Evolutionary conservation across 1,140 invertebrate species (phyloP).

Genomic region (Drosophila tani): DNA sequence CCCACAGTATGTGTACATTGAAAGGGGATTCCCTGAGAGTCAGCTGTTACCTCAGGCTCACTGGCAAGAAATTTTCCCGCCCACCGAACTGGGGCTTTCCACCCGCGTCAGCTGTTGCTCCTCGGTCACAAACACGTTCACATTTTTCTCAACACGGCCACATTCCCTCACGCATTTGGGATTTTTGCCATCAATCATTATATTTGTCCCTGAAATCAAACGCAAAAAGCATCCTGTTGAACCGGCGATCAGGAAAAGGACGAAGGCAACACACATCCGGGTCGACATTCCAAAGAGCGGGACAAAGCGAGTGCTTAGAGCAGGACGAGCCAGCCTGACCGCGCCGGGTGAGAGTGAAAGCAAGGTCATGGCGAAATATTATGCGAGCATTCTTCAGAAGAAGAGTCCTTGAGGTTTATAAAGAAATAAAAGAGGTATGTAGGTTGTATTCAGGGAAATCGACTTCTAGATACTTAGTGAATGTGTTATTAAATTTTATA

Average conservation of each 20-base stretch:
- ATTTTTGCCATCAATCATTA: conserved; percentile 82
- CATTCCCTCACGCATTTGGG: conserved; percentile 36
- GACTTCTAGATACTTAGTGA: neutral
- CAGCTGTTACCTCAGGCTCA: conserved; percentile 12
- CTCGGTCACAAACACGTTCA: conserved; percentile 1
- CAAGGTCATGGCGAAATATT: conserved; percentile 57
- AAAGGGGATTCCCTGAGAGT: conserved; percentile 12
- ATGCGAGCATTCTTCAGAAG: conserved; percentile 8
- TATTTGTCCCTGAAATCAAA: conserved; percentile 85
- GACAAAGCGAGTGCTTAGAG: conserved; percentile 5
- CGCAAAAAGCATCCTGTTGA: conserved; percentile 81
- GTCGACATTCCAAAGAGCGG: conserved; percentile 44
- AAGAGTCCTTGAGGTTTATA: conserved; percentile 59
- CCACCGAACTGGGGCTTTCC: conserved; percentile 12
- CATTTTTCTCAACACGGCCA: conserved; percentile 5
- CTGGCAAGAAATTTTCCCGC: conserved; percentile 10
- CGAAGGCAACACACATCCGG: conserved; percentile 50
- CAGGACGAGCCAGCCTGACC: neutral
- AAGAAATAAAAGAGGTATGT: conserved; percentile 2
- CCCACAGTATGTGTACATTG: neutral
- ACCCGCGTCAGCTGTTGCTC: conserved; percentile 38
- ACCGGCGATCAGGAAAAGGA: conserved; percentile 62
- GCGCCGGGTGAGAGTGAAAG: conserved; percentile 29
- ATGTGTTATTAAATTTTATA: too few relatives aligned
- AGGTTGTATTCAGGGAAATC: neutral